A percentile compares a stretch with the other conserved stretches of the same genome.
These are phyloP conservation scores for Palythoa grandis DNA, from an alignment of 92 coral and sea anemone species.

Conservation along the genomic window DNA sequence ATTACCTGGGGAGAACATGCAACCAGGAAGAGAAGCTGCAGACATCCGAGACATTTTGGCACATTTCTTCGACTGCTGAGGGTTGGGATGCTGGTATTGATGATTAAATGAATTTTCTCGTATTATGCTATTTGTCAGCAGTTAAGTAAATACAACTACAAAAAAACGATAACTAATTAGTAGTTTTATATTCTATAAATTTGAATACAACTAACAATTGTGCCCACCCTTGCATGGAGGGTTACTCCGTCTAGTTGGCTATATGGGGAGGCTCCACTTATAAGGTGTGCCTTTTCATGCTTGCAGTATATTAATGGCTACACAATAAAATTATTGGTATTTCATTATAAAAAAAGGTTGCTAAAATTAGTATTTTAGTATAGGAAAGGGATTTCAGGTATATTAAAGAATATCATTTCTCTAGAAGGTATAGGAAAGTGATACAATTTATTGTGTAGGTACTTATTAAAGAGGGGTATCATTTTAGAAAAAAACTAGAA, in stretches of 20 bases:
- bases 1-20: neutral
- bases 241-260: neutral
- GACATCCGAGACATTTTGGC: slow-evolving; percentile 1
- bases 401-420: no score
- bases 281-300: neutral
- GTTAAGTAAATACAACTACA: neutral
- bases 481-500: no score
- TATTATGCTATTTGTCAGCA: neutral
- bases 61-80: slow-evolving; percentile 7
- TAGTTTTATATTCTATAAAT: no score
- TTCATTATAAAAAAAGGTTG: no score
- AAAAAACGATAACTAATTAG: neutral
- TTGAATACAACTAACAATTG: slow-evolving; percentile 18
- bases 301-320: neutral
- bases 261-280: neutral
- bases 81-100: neutral
- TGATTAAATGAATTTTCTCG: neutral
- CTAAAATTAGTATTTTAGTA: no score
- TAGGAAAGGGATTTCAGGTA: no score
- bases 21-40: slow-evolving; percentile 20
- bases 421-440: no score
- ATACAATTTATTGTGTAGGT: no score
- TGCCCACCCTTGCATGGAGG: neutral
- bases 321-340: no score
- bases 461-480: no score